phyloP scores from a whole-genome alignment of 2,797 vertebrate genomes.

The Coregonus suidteri region DNA sequence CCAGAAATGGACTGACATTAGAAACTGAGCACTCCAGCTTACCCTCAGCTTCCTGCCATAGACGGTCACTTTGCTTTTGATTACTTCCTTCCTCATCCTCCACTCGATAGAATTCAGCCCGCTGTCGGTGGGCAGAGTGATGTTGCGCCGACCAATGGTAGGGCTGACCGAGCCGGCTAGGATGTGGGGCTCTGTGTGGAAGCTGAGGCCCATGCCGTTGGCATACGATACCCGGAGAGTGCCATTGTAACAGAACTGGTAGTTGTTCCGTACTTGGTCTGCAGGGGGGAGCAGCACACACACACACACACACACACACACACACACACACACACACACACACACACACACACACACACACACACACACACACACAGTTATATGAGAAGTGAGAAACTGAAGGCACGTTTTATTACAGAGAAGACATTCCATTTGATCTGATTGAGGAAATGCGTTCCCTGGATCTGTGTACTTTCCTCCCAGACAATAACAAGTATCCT shows the following conservation, averaged over 20 bases:
- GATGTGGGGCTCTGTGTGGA: slow-evolving; percentile 88
- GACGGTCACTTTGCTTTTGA: slow-evolving; percentile 88
- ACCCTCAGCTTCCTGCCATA: slow-evolving; percentile 89
- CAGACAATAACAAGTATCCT: slow-evolving; percentile 18
- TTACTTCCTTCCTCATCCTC: slow-evolving; percentile 87
- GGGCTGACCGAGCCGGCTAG: slow-evolving; percentile 86
- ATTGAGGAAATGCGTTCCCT: neutral
- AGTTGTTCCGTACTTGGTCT: slow-evolving; percentile 91
- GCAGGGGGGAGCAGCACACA: slow-evolving; percentile 39
- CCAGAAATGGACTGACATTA: neutral
- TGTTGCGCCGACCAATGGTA: slow-evolving; percentile 87
- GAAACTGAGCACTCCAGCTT: slow-evolving; percentile 51
- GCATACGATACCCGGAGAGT: slow-evolving; percentile 87
- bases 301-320: neutral
- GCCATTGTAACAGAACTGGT: slow-evolving; percentile 87
- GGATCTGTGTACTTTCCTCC: neutral
- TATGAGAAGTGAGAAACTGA: too few relatives aligned
- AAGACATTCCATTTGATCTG: slow-evolving; percentile 4
- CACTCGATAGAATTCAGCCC: slow-evolving; percentile 90
- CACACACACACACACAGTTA: neutral
- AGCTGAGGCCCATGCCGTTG: slow-evolving; percentile 89
- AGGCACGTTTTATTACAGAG: neutral
- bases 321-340: neutral
- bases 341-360: neutral
- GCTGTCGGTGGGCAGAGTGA: slow-evolving; percentile 88